Evolutionary conservation across 2,113 vertebrate genomes (phyloP), one percentile per base, ranked within the genome.

Genomic region (Corvus moneduloides): DNA sequence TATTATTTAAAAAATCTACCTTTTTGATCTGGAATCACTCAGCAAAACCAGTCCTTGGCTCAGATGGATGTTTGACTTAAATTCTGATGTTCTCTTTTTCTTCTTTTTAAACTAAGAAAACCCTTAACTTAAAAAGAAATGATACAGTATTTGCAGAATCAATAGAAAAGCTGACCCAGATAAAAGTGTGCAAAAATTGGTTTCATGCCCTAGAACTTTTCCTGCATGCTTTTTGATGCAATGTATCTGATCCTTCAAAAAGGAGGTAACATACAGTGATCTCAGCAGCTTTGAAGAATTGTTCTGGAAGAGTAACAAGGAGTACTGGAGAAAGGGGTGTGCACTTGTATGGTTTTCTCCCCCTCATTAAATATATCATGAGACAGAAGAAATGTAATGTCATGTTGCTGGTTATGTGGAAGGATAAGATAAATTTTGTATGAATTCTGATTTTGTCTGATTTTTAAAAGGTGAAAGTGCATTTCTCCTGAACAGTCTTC

Each of bases 131-230:
- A 23, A 72, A 89, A 93, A 91, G 90, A 96, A 89, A 81, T 12
- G 6, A 35, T 90, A 43, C 1, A 11, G 21, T 92, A 84, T 93
- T 96, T 96, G 71, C 80, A 93, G 90, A 95, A 91, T 93, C 93
- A 90, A 77, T 93, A 89, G 93, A 96, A 97, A 96, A 87, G 71
- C 94, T 96, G 96, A 95, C 95, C 95, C 74, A 96, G 90, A 96
- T 96, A 94, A 97, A 97, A 94, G 88, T 74, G 80, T 0, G 0
- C 88, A 94, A 89, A 97, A 97, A 97, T 97, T 93, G 95, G 88
- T 94, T 97, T 97, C 87, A 87, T 96, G 95, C 95, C 91, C 96
- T 94, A 88, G 96, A 96, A 96, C 93, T 91, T 91, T 92, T 89
- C 84, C 75, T 92, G 44, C 74, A n/a, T 90, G 86, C 86, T 96